Evolutionary conservation across 2,888 invertebrate species (phyloP).

Genomic region (Perizoma flavofasciatum): DNA sequence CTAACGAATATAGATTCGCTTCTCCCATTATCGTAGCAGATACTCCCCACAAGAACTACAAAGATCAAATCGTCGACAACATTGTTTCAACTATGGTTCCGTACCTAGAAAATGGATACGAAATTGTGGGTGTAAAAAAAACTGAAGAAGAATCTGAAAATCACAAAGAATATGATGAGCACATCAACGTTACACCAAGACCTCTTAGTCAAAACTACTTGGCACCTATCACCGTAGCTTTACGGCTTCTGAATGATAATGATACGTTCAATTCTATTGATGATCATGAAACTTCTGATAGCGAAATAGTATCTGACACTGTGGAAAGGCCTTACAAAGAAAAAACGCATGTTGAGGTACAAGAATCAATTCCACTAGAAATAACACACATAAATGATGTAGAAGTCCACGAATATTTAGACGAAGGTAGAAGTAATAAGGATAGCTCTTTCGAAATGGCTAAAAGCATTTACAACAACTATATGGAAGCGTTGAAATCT

Average conservation of each 20-base stretch:
- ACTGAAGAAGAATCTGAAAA: slow-evolving; percentile 49
- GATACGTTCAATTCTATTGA: slow-evolving; percentile 66
- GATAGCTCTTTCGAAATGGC: slow-evolving; percentile 51
- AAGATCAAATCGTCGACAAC: slow-evolving; percentile 67
- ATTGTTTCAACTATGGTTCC: slow-evolving; percentile 76
- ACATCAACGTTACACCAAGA: slow-evolving; percentile 81
- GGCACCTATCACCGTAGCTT: slow-evolving; percentile 85
- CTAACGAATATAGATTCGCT: slow-evolving; percentile 63
- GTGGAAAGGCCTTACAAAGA: slow-evolving; percentile 67
- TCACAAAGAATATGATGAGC: slow-evolving; percentile 44
- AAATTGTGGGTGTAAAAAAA: slow-evolving; percentile 70
- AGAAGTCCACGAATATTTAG: slow-evolving; percentile 73
- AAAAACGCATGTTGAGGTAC: slow-evolving; percentile 85
- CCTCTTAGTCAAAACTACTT: slow-evolving; percentile 82
- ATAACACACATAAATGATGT: slow-evolving; percentile 77
- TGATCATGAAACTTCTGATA: slow-evolving; percentile 70
- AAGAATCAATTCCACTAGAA: slow-evolving; percentile 85
- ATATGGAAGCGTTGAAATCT: slow-evolving; percentile 66
- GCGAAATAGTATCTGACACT: slow-evolving; percentile 66
- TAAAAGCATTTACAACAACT: slow-evolving; percentile 64
- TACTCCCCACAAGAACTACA: slow-evolving; percentile 52
- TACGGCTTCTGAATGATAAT: slow-evolving; percentile 78
- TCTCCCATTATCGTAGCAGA: slow-evolving; percentile 80
- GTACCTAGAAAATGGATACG: slow-evolving; percentile 70
- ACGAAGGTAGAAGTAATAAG: slow-evolving; percentile 65